Conservation (phyloP, 2,888 invertebrate species). For the Apodemia hepburni region DNA sequence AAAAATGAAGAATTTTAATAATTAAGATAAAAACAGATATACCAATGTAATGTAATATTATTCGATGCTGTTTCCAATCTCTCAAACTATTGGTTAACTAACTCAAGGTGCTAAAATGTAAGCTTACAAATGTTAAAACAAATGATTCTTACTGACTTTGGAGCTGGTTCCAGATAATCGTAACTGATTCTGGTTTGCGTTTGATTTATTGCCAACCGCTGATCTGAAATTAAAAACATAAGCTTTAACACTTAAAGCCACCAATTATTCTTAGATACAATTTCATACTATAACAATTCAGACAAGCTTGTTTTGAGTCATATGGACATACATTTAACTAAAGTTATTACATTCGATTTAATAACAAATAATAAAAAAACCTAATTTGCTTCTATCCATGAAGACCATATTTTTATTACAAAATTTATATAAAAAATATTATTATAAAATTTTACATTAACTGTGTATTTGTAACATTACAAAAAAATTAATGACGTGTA, state of each 20-base stretch:
- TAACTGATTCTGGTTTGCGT: slow-evolving; percentile 76
- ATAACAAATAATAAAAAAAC: no score
- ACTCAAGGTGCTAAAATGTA: slow-evolving; percentile 50
- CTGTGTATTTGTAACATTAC: no score
- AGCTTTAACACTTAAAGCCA: not conserved
- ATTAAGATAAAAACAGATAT: not conserved
- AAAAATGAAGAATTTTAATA: slow-evolving; percentile 5
- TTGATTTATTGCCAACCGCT: slow-evolving; percentile 69
- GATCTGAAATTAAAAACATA: slow-evolving; percentile 66
- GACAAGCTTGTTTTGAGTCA: not conserved
- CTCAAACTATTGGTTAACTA: slow-evolving; percentile 36
- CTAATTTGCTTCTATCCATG: no score
- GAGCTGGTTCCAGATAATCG: slow-evolving; percentile 85
- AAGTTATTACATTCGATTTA: no score
- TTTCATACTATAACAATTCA: not conserved
- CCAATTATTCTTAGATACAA: not conserved
- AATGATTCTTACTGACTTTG: slow-evolving; percentile 99
- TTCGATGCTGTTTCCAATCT: slow-evolving; percentile 34
- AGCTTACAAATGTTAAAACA: slow-evolving; percentile 64
- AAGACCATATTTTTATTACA: no score
- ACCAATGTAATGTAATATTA: slow-evolving; percentile 15
- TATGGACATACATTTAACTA: no score
- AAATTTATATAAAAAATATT: no score
- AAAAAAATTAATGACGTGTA: no score
- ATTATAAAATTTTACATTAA: no score